Base-by-base conservation (phyloP, 2,888 invertebrate species). In the Thereva unica region DNA sequence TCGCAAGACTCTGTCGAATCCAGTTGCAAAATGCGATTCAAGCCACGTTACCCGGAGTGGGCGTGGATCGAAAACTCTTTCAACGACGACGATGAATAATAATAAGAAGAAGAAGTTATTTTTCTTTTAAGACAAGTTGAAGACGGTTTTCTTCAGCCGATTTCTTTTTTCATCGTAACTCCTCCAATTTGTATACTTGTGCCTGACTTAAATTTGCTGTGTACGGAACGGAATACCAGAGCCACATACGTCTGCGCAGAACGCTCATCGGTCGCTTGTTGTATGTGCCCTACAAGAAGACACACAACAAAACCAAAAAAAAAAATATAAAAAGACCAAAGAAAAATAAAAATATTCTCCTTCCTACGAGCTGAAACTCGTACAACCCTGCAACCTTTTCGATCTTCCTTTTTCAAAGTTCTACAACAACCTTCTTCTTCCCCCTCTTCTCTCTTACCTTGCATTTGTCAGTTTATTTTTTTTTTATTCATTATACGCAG, bases 61-160 rank as follows among this genome's bases (percentile, higher is more conserved):
- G 64, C 64, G 64, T 64, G 64, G 64, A 64, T 54, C 55, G 47
- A 8, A 55, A 64, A 54, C 52, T 45, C 45, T 45, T 64, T 64
- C 52, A 64, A 64, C 64, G 64, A 64, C 49, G 64, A 55, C 55
- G 55, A 64, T 47, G 64, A 54, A 54, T 54, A 64, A 64, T 64
- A 55, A 45, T 54, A 64, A 64, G 44, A 64, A 53, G 64, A 64
- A 53, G 64, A 53, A 64, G 64, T 45, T 64, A 55, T 64, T 64
- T 64, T 64, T 55, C 55, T 64, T 64, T 23, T 9, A 54, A 54
- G 64, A 64, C 54, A 64, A 53, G 53, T 54, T 37, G 53, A 34
- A 44, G 44, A 8, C 44, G 10, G 44, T 44, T 8, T 44, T 23
- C 23, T 23, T 23, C 23, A 23, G 23, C 23, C 8, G 7, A 37